A percentile compares a stretch with the other conserved stretches of the same genome.
phyloP scores from a whole-genome alignment of 2,888 invertebrate genomes.

The Chymomyza procnemis region DNA sequence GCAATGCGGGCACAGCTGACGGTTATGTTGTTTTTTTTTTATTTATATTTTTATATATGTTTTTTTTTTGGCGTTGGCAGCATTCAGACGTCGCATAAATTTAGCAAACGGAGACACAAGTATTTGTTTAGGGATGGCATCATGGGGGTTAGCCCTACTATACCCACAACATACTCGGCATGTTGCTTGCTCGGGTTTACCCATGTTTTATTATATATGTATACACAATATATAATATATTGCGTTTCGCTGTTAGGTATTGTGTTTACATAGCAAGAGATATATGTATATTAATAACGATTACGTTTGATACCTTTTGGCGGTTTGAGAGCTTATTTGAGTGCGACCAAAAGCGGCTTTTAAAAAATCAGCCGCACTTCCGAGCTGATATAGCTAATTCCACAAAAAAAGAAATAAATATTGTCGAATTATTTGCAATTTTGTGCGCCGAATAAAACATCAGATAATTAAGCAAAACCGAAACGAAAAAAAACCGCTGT shows the following conservation, averaged over 20 bases:
- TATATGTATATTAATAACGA: slow-evolving; percentile 17
- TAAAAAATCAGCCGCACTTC: background rate
- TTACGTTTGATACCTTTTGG: slow-evolving; percentile 16
- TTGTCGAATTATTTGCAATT: background rate
- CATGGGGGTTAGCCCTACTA: background rate
- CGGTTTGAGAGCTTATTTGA: background rate
- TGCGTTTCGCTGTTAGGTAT: background rate
- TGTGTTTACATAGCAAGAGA: slow-evolving; percentile 6
- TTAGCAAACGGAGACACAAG: background rate
- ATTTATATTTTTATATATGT: background rate
- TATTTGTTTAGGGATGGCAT: background rate
- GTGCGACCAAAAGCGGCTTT: background rate
- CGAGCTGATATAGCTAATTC: too few relatives aligned
- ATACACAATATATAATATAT: too few relatives aligned
- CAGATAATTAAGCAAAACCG: background rate
- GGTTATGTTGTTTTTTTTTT: background rate
- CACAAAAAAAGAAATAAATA: background rate
- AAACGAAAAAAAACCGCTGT: background rate
- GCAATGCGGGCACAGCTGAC: background rate
- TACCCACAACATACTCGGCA: background rate
- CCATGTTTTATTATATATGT: background rate
- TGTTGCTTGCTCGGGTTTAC: background rate
- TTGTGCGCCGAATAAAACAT: background rate
- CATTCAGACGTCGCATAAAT: background rate
- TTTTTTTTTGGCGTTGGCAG: background rate